phyloP scores from a whole-genome alignment of 2,888 invertebrate species.

The Erpobdella octoculata region DNA sequence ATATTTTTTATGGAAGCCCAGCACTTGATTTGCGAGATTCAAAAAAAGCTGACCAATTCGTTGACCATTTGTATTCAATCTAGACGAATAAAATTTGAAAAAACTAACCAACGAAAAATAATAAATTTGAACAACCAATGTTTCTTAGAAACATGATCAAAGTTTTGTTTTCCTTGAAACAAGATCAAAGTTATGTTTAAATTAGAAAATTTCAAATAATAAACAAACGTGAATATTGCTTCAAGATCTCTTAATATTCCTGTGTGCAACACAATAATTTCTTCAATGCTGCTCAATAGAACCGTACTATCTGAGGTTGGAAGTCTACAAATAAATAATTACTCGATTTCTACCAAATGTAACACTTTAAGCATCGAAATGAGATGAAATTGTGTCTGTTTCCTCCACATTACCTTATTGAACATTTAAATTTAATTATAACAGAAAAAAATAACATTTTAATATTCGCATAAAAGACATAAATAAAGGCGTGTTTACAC shows the following conservation, averaged over 20 bases:
- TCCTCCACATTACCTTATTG: no score
- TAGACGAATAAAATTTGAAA: slow-evolving; percentile 20
- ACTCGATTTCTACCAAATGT: no score
- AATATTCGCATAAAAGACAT: no score
- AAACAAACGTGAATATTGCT: background rate
- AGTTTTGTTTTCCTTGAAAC: no score
- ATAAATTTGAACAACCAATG: background rate
- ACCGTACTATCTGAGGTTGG: background rate
- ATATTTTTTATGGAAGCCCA: slow-evolving; percentile 76
- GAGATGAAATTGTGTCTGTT: no score
- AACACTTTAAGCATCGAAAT: no score
- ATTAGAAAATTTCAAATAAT: background rate
- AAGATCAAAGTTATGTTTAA: no score
- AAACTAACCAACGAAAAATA: background rate
- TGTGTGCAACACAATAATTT: slow-evolving; percentile 1
- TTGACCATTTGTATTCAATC: slow-evolving; percentile 57
- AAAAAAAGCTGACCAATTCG: slow-evolving; percentile 84
- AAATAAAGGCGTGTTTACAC: no score
- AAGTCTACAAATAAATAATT: background rate
- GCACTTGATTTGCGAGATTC: slow-evolving; percentile 59
- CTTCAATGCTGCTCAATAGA: background rate
- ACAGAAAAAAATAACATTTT: no score
- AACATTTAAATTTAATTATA: no score
- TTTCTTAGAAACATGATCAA: background rate
- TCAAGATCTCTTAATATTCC: background rate